Evolutionary conservation across 2,888 invertebrate species (phyloP), one percentile per base, ranked within the genome.

Genomic region (Drosophila pseudotalamancana): DNA sequence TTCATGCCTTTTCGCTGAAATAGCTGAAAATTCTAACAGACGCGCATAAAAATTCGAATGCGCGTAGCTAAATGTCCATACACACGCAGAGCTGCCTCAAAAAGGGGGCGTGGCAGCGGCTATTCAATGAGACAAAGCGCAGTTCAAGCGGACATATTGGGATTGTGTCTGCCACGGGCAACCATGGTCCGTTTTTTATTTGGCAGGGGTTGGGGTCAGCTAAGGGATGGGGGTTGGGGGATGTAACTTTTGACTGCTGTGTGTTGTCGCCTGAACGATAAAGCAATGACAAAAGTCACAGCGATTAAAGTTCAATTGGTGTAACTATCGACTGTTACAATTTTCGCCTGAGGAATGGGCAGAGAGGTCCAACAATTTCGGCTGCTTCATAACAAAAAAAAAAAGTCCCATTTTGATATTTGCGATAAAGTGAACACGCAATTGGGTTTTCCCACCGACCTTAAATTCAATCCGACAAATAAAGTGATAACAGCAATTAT

Each of bases 251-350:
- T 55, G 56, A 35, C 49, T 51, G 35, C 60, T 50, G 23, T 68
- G 56, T 66, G 77, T 80, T 83, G 75, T 86, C 83, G 84, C 70
- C 87, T 66, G 74, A 81, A 81, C 87, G 85, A 81, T 87, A 81
- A 87, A 81, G 67, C 74, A 84, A 87, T 74, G 85, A 81, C 85
- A 87, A 87, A 85, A 87, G 82, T 87, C 81, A 75, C 55, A 61
- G 48, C 87, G 85, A 87, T 82, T 82, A 87, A 87, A 87, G 86
- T 78, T 85, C 82, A 82, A 82, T 87, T 82, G 85, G 63, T 73
- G 68, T 84, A 65, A 67, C 84, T 56, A 49, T 77, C 63, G 77
- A 72, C 49, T 45, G 72, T 69, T 65, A 56, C 43, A 60, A 59
- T 31, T 29, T 42, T 19, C 6, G 12, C 19, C n/a, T 4, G 16